Evolutionary conservation across 2,888 invertebrate species (phyloP).

Genomic region (Anthophora plumipes): DNA sequence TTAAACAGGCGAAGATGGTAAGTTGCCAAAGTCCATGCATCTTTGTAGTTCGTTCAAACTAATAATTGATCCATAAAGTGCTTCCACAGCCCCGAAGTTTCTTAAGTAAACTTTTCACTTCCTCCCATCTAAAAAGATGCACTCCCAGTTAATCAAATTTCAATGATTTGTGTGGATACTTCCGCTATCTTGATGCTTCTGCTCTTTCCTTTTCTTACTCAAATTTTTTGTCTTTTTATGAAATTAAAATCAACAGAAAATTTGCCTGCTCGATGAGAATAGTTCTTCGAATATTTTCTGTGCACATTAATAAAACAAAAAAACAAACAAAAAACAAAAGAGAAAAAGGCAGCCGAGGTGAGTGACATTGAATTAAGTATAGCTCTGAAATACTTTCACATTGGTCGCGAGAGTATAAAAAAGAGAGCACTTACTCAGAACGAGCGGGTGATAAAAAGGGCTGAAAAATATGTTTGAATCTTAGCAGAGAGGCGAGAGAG

Average conservation of each 20-base stretch:
- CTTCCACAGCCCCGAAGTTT: slow-evolving; percentile 59
- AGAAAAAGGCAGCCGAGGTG: slow-evolving; percentile 36
- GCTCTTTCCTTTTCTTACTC: background rate
- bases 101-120: slow-evolving; percentile 72
- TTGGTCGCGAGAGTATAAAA: slow-evolving; percentile 67
- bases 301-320: no score
- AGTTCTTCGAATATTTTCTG: no score
- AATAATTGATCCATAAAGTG: slow-evolving; percentile 73
- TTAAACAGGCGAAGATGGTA: slow-evolving; percentile 50
- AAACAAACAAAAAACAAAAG: no score
- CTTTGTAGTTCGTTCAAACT: slow-evolving; percentile 67
- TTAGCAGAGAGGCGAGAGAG: slow-evolving; percentile 11
- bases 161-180: slow-evolving; percentile 58
- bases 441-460: slow-evolving; percentile 74
- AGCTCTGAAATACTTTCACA: slow-evolving; percentile 74
- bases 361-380: slow-evolving; percentile 78
- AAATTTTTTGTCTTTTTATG: no score
- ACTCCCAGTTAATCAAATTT: slow-evolving; percentile 69
- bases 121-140: slow-evolving; percentile 62
- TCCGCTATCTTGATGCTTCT: background rate
- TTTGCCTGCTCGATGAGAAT: background rate
- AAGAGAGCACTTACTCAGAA: slow-evolving; percentile 69
- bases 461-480: slow-evolving; percentile 77
- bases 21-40: slow-evolving; percentile 63
- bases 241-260: no score